Evolutionary conservation across 2,888 invertebrate species (phyloP), one percentile per base, ranked within the genome.

Genomic region (Saturnia japonica): DNA sequence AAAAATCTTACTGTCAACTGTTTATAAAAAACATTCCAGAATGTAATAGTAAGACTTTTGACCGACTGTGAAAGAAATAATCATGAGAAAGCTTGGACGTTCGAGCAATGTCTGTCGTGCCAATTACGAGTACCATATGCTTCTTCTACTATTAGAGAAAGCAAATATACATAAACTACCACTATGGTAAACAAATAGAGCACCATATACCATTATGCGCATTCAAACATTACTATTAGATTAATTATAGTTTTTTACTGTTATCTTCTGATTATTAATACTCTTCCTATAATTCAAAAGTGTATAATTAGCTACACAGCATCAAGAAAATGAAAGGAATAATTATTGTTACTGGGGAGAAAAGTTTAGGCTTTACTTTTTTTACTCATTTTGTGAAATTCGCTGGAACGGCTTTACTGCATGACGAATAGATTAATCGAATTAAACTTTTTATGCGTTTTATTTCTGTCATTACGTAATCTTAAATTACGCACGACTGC

Each of bases 401-500:
- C n/a, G 14, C 40, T 64, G 40, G 19, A 64, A 40, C n/a, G 64
- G 64, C n/a, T 64, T 64, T 64, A 64, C 40, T 34, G 34, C 69
- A 51, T 45, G 22, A 42, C 64, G 64, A 69, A 66, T 64, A 14
- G 51, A 40, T 69, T 66, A 47, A 66, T 66, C 64, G 47, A 69
- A 12, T 64, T 47, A 45, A 45, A 69, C 25, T 42, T 57, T 57
- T 68, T 42, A 28, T 69, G 60, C 64, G 64, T 64, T 64, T 64
- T 64, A 64, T 40, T 64, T 40, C n/a, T n/a, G 12, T 40, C 64
- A n/a, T 64, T 64, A 40, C 40, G 40, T 64, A 64, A 64, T 64
- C 19, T 40, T 19, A 64, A 40, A 64, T 40, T 64, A 64, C 40
- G 34, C 64, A 40, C 64, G 57, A 60, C 57, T 60, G 57, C 28